Conservation (phyloP, 2,113 vertebrate genomes). For the Epinephelus lanceolatus region DNA sequence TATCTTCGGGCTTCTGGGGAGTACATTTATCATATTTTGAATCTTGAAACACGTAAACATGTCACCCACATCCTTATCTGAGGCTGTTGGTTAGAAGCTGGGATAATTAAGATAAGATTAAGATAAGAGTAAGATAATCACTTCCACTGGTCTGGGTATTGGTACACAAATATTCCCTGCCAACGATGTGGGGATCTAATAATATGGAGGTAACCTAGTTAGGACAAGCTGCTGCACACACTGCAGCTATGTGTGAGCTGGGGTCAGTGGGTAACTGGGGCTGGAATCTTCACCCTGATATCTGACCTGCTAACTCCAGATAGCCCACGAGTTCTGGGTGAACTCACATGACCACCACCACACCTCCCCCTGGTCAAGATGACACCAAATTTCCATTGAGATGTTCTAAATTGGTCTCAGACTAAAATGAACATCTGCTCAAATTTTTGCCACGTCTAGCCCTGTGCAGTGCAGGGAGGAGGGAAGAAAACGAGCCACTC, state of each 20-base stretch:
- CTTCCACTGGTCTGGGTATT: neutral
- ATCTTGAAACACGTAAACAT: neutral
- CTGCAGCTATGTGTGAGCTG: neutral
- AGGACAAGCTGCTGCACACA: constrained; percentile 23
- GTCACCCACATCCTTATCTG: neutral
- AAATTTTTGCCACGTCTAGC: neutral
- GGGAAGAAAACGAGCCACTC: neutral
- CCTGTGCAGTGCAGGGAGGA: neutral
- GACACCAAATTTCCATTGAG: constrained; percentile 4
- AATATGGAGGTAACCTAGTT: neutral
- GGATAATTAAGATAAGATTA: neutral
- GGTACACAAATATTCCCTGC: neutral
- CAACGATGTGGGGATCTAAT: neutral
- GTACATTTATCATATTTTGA: neutral
- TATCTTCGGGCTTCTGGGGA: neutral
- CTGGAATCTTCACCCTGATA: constrained; percentile 2
- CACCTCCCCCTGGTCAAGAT: neutral
- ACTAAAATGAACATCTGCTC: neutral
- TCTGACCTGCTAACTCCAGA: constrained; percentile 20
- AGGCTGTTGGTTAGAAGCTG: neutral
- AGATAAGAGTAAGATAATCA: neutral
- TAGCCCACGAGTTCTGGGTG: neutral
- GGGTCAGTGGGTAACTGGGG: constrained; percentile 37
- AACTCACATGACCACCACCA: constrained; percentile 11
- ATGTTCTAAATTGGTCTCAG: neutral